Conservation (phyloP, 1,140 invertebrate species). For the Hetaerina americana region DNA sequence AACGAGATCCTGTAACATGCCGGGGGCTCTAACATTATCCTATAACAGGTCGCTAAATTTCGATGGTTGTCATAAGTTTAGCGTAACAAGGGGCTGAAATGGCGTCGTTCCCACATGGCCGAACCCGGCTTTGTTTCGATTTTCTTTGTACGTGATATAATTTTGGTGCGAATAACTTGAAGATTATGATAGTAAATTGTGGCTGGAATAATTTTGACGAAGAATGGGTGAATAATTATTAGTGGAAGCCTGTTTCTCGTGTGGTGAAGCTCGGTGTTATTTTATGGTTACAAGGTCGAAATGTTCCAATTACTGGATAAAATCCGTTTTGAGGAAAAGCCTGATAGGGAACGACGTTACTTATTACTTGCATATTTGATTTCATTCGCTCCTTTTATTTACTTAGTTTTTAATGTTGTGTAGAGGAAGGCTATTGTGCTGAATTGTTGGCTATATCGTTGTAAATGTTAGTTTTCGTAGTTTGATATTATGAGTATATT, state of each 20-base stretch:
- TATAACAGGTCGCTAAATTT: background rate
- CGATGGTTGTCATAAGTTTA: slow-evolving; percentile 6
- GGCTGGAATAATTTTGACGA: background rate
- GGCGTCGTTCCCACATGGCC: slow-evolving; percentile 10
- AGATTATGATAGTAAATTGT: background rate
- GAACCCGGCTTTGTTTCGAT: slow-evolving; percentile 3
- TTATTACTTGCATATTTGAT: too few species aligned
- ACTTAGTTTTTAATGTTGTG: background rate
- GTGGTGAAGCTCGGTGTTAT: background rate
- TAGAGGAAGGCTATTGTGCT: background rate
- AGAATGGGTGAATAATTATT: background rate
- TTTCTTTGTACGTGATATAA: background rate
- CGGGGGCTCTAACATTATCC: background rate
- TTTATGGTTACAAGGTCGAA: background rate
- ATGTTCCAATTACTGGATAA: background rate
- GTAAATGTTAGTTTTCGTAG: too few species aligned
- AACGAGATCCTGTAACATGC: background rate
- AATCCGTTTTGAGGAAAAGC: too few species aligned
- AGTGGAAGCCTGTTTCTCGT: background rate
- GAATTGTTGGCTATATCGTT: background rate
- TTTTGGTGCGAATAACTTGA: background rate
- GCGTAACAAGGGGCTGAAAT: slow-evolving; percentile 6
- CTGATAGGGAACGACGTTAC: too few species aligned
- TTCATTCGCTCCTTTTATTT: too few species aligned
- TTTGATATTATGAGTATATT: too few species aligned